Evolutionary conservation across 2,888 invertebrate genomes (phyloP).

Genomic region (Zaprionus obscuricornis): DNA sequence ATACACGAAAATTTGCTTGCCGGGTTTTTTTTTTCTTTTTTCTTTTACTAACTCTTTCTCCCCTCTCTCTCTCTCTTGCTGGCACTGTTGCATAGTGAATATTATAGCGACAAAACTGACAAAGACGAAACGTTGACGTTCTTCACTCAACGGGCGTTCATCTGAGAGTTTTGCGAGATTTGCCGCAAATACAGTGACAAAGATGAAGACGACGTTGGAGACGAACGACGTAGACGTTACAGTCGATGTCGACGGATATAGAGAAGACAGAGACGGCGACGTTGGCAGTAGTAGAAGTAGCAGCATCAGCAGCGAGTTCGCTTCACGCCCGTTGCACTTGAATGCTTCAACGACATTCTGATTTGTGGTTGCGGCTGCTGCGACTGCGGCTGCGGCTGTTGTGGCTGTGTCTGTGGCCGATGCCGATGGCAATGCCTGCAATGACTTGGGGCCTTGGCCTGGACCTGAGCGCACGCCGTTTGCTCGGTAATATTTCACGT

Average conservation of each 20-base stretch:
- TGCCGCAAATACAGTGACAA: slow-evolving; percentile 42
- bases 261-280: slow-evolving; percentile 11
- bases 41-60: too few species aligned
- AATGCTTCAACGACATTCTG: slow-evolving; percentile 84
- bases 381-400: slow-evolving; percentile 30
- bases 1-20: slow-evolving; percentile 37
- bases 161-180: slow-evolving; percentile 71
- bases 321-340: slow-evolving; percentile 83
- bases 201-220: slow-evolving; percentile 5
- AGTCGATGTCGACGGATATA: too few species aligned
- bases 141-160: slow-evolving; percentile 62
- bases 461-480: slow-evolving; percentile 57
- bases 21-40: too few species aligned
- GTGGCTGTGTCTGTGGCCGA: slow-evolving; percentile 24
- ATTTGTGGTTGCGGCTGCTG: slow-evolving; percentile 82
- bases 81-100: slow-evolving; percentile 2
- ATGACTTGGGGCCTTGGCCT: too few species aligned
- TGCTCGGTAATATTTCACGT: slow-evolving; percentile 68
- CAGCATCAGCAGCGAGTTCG: slow-evolving; percentile 68
- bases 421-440: too few species aligned
- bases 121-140: slow-evolving; percentile 68
- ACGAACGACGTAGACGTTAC: too few species aligned
- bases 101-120: slow-evolving; percentile 49
- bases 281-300: slow-evolving; percentile 25
- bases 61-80: not conserved